Evolutionary conservation across 2,888 invertebrate species (phyloP), one percentile per base, ranked within the genome.

Genomic region (Euplagia quadripunctaria): DNA sequence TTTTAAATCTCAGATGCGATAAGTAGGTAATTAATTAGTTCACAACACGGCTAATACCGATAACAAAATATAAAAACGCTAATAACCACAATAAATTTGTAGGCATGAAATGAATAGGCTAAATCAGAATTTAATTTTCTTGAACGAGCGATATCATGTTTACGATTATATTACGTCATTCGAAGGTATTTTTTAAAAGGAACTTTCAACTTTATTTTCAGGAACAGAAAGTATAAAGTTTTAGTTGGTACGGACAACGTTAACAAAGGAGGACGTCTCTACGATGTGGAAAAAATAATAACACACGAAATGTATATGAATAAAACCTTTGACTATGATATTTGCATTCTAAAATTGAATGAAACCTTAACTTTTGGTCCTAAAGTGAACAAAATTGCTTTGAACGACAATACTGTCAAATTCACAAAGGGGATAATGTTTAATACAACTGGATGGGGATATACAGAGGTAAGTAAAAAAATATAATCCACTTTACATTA

Each of bases 371-470:
- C 41, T 51, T 86, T 84, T 73, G 86, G 86, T 0, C 69, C 72
- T 14, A 86, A 79, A 20, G 85, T 88, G 0, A 68, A 71, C 0
- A 80, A 79, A 58, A 73, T 85, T 14, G 17, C 46, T 7, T 71
- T 87, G 20, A 79, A 78, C 17, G 76, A 80, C 0, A 16, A 68
- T 1, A 68, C 16, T 8, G 55, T 79, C 0, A 82, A 74, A 31
- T 43, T 86, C 63, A 76, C 51, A 16, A 79, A 64, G 5, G 79
- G 81, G 0, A 77, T 65, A 1, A 31, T 64, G 49, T 49, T 87
- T 9, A 82, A 86, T 71, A 69, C 82, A 0, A 85, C 87, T 7
- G 88, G 88, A 14, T 88, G 88, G 88, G 88, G 88, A 0, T 77
- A 68, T 4, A 86, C 81, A 4, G 63, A 79, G 43, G 88, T 88